Evolutionary conservation across 2,888 invertebrate species (phyloP), one percentile per base, ranked within the genome.

Genomic region (Drosophila phalerata): DNA sequence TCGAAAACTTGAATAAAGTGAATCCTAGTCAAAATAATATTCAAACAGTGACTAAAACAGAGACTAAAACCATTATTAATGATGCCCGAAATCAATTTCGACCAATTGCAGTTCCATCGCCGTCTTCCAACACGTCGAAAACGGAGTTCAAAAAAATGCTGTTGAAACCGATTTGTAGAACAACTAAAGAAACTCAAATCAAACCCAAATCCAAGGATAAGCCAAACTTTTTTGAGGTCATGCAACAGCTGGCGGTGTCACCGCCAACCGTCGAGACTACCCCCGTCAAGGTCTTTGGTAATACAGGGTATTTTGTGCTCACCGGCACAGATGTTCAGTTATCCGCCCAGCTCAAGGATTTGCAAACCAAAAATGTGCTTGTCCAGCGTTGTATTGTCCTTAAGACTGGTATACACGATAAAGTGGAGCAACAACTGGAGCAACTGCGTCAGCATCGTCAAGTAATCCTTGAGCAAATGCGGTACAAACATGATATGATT

Each of bases 221-320:
- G 2, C 28, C 38, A 22, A 22, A 22, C 22, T 5, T 22, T 43
- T 40, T 5, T 34, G 1, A 42, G 3, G 53, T 55, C 25, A 19
- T 43, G 28, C 22, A 64, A 34, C 22, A 58, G 6, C 15, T 43
- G 0, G 0, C 40, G 1, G n/a, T 11, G 4, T 19, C 38, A 1
- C 22, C 38, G 0, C 22, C 38, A 6, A 4, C 10, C 10, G 8
- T 6, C 1, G 34, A 32, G 5, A 13, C 19, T 8, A 28, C 43
- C 0, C 47, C 62, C 9, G 5, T 60, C 2, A 60, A 64, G 5
- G 15, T 66, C 2, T 19, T 88, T 10, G 81, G 67, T 1, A 56
- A 62, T 3, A 66, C 78, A 0, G 88, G 81, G 0, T 88, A 75
- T 19, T 81, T 88, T 13, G 51, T 81, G 15, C 28, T 84, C 0